These are phyloP conservation scores for Neoarius graeffei DNA, from an alignment of 2,113 vertebrate genomes.

Conservation along the genomic window DNA sequence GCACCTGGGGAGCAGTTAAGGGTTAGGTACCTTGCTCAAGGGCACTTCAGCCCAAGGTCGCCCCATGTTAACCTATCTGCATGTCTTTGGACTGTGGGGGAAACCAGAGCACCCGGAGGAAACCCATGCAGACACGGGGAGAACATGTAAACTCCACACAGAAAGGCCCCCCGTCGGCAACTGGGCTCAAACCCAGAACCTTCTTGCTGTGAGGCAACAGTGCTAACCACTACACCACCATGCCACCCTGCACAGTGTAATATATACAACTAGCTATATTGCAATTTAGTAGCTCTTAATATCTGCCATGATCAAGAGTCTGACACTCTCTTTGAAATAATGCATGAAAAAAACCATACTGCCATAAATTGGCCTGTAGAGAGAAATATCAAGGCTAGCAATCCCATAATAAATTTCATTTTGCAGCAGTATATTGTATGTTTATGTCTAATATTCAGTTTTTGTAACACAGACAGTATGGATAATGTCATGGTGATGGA, in stretches of 20 bases:
- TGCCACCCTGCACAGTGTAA: neutral
- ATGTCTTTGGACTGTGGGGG: too few species aligned
- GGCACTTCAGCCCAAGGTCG: too few species aligned
- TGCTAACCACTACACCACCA: too few species aligned
- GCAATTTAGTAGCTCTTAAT: neutral
- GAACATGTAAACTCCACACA: too few species aligned
- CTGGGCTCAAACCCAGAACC: too few species aligned
- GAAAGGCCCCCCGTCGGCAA: too few species aligned
- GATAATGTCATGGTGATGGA: constrained; percentile 9
- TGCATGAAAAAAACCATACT: neutral
- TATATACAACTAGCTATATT: neutral
- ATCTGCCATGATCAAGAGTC: neutral
- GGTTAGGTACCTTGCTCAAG: too few species aligned
- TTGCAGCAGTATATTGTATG: neutral
- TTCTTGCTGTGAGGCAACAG: too few species aligned
- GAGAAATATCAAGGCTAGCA: neutral
- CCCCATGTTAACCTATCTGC: too few species aligned
- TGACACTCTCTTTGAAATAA: neutral
- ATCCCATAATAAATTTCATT: neutral
- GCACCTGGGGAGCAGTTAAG: too few species aligned
- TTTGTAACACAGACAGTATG: neutral
- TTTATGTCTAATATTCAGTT: neutral
- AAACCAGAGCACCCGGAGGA: too few species aligned
- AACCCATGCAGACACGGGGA: too few species aligned
- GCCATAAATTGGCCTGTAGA: neutral